Percentiles rank a stretch among this genome's conserved stretches.
Evolutionary conservation across 2,113 vertebrate species (phyloP).

Genomic region (Macaca fascicularis): DNA sequence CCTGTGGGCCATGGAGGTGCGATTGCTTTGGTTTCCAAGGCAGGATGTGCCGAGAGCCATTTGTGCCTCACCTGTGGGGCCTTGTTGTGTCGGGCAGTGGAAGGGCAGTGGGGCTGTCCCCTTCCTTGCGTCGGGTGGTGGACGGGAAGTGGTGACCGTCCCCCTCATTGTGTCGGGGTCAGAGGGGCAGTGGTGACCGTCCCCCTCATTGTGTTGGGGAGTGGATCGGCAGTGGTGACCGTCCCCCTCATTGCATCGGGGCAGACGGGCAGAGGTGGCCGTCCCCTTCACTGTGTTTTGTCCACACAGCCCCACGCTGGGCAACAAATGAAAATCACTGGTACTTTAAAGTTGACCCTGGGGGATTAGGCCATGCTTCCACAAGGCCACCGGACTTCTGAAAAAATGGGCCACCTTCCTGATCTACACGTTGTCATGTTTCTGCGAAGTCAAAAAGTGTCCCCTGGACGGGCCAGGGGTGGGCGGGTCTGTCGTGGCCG

Average conservation of each 20-base stretch:
- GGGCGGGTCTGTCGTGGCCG: too few species aligned
- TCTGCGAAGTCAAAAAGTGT: background rate
- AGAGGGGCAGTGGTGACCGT: too few species aligned
- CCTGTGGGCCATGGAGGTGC: fast-evolving
- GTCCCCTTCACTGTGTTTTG: background rate
- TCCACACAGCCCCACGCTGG: fast-evolving
- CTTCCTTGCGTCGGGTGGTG: fast-evolving
- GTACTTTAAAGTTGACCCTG: fast-evolving
- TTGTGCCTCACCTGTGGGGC: fast-evolving
- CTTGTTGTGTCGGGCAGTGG: fast-evolving
- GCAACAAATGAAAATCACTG: background rate
- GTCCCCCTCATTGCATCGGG: too few species aligned
- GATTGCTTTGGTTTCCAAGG: fast-evolving
- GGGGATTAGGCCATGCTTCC: fast-evolving
- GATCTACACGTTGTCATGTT: too few species aligned
- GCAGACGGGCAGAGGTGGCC: too few species aligned
- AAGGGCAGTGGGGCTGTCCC: fast-evolving
- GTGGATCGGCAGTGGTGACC: too few species aligned
- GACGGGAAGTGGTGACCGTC: too few species aligned
- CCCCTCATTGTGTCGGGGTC: too few species aligned
- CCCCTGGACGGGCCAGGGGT: too few species aligned
- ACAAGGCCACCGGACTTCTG: fast-evolving
- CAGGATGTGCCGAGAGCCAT: fast-evolving
- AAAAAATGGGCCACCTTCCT: too few species aligned
- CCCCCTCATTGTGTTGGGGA: too few species aligned